A percentile compares a stretch with the other conserved stretches of the same genome.
Conservation (phyloP, 1,140 invertebrate genomes). For the Papilio aristodemus region DNA sequence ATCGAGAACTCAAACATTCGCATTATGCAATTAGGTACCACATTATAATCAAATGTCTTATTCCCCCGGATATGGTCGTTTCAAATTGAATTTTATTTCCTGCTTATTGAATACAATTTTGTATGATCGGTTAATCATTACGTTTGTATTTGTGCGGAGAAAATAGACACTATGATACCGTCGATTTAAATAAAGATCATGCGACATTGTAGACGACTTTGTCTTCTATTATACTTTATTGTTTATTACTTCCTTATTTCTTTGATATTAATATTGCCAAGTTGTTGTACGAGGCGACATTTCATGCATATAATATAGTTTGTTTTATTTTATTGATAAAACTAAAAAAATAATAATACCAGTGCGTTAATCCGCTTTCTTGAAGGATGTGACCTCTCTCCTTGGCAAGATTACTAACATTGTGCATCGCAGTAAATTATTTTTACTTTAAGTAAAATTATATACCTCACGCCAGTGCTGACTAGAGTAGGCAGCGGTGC, state of each 20-base stretch:
- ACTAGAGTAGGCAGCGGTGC: no score
- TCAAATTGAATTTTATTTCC: constrained; percentile 33
- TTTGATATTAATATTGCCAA: constrained; percentile 45
- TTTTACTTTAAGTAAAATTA: no score
- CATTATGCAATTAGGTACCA: constrained; percentile 20
- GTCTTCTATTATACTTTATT: constrained; percentile 46
- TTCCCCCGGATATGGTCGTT: neutral
- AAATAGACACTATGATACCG: constrained; percentile 53
- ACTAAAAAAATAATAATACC: no score
- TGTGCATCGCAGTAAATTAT: no score
- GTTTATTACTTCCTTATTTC: constrained; percentile 56
- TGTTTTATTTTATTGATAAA: no score
- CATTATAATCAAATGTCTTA: neutral
- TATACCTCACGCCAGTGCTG: no score
- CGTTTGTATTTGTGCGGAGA: constrained; percentile 31
- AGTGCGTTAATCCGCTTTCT: no score
- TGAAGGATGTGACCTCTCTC: no score
- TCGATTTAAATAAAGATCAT: constrained; percentile 58
- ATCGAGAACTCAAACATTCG: constrained; percentile 24
- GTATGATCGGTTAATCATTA: constrained; percentile 3
- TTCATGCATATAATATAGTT: neutral
- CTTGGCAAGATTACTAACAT: no score
- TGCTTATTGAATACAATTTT: neutral
- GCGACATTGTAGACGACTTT: constrained; percentile 58
- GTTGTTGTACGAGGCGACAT: neutral